phyloP scores from a whole-genome alignment of 2,113 vertebrate species.

The Albula goreensis region DNA sequence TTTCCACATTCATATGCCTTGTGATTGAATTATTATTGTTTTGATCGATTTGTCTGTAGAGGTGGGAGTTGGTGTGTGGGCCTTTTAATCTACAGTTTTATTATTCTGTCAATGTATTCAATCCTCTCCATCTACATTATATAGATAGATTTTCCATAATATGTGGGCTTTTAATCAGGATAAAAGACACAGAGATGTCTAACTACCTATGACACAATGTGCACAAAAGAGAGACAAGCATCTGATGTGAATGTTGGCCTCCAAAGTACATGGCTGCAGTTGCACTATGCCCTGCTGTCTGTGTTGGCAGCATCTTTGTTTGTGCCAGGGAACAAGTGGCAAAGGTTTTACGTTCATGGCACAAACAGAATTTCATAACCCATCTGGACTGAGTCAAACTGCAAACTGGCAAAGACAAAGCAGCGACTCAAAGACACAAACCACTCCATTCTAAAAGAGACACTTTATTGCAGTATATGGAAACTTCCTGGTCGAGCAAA shows the following conservation, averaged over 20 bases:
- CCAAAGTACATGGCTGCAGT: neutral
- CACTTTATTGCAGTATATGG: too few species aligned
- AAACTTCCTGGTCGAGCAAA: too few species aligned
- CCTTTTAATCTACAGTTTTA: neutral
- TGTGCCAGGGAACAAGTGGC: neutral
- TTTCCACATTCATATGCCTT: neutral
- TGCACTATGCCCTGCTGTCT: neutral
- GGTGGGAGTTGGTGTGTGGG: neutral
- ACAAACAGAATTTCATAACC: neutral
- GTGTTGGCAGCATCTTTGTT: neutral
- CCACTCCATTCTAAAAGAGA: too few species aligned
- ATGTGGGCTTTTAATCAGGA: neutral
- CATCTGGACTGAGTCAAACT: neutral
- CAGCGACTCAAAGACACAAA: neutral
- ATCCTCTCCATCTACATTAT: neutral
- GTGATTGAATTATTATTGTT: neutral
- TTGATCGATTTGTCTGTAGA: neutral
- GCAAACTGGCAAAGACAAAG: neutral
- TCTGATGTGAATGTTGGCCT: neutral
- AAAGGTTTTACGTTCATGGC: neutral
- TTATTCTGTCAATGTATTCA: neutral
- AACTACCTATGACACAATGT: neutral
- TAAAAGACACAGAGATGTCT: neutral
- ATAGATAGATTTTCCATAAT: neutral
- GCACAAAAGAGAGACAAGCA: neutral